phyloP scores from a whole-genome alignment of 2,888 invertebrate genomes.

The Euproctis similis region DNA sequence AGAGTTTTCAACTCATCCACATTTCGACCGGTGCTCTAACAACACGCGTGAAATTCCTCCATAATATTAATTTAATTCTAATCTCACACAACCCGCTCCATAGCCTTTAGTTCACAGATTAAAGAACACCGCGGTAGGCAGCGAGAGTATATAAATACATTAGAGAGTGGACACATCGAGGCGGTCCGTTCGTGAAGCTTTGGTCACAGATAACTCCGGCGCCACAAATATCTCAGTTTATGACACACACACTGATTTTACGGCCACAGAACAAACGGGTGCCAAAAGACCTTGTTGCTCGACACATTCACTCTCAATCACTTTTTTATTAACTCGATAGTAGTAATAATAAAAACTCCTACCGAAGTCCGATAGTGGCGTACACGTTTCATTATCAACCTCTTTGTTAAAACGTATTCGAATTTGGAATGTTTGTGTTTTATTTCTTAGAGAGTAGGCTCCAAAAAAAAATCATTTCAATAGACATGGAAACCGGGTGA shows the following conservation, averaged over 20 bases:
- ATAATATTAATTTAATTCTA: constrained; percentile 4
- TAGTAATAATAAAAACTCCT: constrained; percentile 14
- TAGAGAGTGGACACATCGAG: constrained; percentile 10
- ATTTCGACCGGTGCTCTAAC: too few species aligned
- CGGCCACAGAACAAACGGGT: constrained; percentile 53
- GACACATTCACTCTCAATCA: constrained; percentile 63
- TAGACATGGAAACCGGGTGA: too few species aligned
- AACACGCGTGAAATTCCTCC: constrained; percentile 1
- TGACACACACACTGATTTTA: constrained; percentile 30
- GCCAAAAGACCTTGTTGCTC: constrained; percentile 67
- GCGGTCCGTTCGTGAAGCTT: constrained; percentile 10
- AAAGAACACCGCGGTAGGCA: constrained; percentile 20
- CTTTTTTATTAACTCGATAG: constrained; percentile 62
- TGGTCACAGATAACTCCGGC: constrained; percentile 37
- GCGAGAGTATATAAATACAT: constrained; percentile 22
- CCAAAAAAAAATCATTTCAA: too few species aligned
- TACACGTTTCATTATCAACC: constrained; percentile 61
- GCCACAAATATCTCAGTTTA: constrained; percentile 45
- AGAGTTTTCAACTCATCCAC: too few species aligned
- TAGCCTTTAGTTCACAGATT: constrained; percentile 13
- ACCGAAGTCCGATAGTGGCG: constrained; percentile 23
- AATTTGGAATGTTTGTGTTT: constrained; percentile 15
- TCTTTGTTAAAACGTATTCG: constrained; percentile 40
- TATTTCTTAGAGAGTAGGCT: too few species aligned
- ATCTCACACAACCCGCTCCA: constrained; percentile 9